A percentile compares a stretch with the other conserved stretches of the same genome.
These are phyloP conservation scores for Entomyzon cyanotis DNA, from an alignment of 2,113 vertebrate genomes.

Conservation along the genomic window DNA sequence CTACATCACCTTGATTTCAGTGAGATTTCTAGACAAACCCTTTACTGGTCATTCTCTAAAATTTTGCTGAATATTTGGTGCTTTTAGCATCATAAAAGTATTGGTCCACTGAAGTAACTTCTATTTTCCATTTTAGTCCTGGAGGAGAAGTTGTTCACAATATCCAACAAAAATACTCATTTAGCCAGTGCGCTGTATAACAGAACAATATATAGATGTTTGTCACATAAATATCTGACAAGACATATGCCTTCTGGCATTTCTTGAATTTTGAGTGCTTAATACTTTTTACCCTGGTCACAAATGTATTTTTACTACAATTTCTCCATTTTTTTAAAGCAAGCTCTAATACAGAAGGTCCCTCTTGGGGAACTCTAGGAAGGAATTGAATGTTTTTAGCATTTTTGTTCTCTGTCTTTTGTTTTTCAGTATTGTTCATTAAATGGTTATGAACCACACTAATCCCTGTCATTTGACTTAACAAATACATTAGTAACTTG, in stretches of 20 bases:
- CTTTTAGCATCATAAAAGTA: constrained; percentile 8
- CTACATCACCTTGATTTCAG: background rate
- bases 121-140: constrained; percentile 20
- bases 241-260: constrained; percentile 41
- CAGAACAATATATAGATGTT: constrained; percentile 30
- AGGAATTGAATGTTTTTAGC: background rate
- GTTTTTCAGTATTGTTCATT: background rate
- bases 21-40: background rate
- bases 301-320: constrained; percentile 34
- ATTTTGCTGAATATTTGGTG: background rate
- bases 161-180: constrained; percentile 34
- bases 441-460: background rate
- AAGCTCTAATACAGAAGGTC: constrained; percentile 1
- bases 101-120: constrained; percentile 24
- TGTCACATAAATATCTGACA: constrained; percentile 39
- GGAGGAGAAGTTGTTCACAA: constrained; percentile 28
- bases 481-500: background rate
- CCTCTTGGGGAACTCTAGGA: background rate
- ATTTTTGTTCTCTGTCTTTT: background rate
- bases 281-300: constrained; percentile 36
- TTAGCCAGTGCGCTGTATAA: background rate
- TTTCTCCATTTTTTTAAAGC: background rate
- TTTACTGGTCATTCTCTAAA: background rate
- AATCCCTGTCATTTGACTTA: background rate
- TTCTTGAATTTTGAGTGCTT: constrained; percentile 54